Conservation (phyloP, 2,888 invertebrate genomes). For the Luperina testacea region DNA sequence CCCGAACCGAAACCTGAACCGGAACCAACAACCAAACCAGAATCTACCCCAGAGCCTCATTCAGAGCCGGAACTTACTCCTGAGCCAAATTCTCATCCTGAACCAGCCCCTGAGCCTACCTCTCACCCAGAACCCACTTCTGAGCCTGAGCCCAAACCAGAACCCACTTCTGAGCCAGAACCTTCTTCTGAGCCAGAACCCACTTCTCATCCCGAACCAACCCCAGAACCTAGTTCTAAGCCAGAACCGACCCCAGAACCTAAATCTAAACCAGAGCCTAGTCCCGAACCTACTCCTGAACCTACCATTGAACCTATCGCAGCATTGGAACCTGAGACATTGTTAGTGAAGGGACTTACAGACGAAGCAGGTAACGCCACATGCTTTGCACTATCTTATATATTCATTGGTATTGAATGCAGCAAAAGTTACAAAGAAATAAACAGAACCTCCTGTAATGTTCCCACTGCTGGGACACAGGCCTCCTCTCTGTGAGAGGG, state of each 20-base stretch:
- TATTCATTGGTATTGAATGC: conserved; percentile 49
- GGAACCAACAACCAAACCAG: conserved; percentile 79
- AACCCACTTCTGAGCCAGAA: conserved; percentile 81
- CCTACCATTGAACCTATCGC: conserved; percentile 83
- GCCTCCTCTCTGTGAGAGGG: too few species aligned
- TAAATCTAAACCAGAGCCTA: conserved; percentile 70
- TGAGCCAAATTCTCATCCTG: conserved; percentile 63
- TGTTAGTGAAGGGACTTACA: conserved; percentile 88
- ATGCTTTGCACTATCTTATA: conserved; percentile 77
- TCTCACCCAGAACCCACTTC: conserved; percentile 72
- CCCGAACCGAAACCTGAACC: conserved; percentile 82
- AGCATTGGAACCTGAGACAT: conserved; percentile 85
- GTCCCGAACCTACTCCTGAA: conserved; percentile 83
- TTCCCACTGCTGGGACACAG: too few species aligned
- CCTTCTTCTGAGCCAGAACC: conserved; percentile 72
- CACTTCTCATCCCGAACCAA: conserved; percentile 76
- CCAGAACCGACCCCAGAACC: conserved; percentile 75
- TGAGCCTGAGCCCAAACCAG: conserved; percentile 66
- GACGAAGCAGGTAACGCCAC: conserved; percentile 88
- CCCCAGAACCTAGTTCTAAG: conserved; percentile 66
- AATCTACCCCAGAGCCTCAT: conserved; percentile 11
- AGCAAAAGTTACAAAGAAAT: background rate
- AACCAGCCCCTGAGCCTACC: conserved; percentile 67
- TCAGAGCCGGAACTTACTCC: conserved; percentile 57
- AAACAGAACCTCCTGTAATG: background rate